A percentile compares a stretch with the other conserved stretches of the same genome.
phyloP scores from a whole-genome alignment of 2,888 invertebrate species.

The Sceliomorpha sp. region DNA sequence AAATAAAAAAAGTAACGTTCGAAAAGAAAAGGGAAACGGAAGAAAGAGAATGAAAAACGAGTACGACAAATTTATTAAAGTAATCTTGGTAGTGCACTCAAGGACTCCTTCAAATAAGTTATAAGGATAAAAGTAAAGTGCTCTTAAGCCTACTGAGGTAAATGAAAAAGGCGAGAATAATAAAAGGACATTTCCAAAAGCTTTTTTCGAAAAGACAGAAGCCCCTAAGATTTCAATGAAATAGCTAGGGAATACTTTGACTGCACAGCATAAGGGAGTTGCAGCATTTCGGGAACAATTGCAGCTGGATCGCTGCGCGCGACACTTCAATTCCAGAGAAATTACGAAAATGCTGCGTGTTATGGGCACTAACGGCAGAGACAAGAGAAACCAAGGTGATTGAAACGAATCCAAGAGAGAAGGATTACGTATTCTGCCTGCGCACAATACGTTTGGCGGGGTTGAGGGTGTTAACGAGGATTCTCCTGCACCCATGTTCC shows the following conservation, averaged over 20 bases:
- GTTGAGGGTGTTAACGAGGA: slow-evolving; percentile 69
- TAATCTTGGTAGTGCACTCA: neutral
- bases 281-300: slow-evolving; percentile 61
- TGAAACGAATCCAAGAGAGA: slow-evolving; percentile 24
- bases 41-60: too few relatives aligned
- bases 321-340: slow-evolving; percentile 63
- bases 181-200: slow-evolving; percentile 5
- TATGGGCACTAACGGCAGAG: slow-evolving; percentile 18
- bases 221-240: neutral
- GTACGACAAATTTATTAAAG: too few relatives aligned
- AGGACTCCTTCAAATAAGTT: too few relatives aligned
- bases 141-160: too few relatives aligned
- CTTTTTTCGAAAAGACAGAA: slow-evolving; percentile 1
- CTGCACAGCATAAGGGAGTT: slow-evolving; percentile 33
- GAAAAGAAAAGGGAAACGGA: too few relatives aligned
- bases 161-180: neutral
- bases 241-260: slow-evolving; percentile 4
- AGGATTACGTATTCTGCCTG: slow-evolving; percentile 56
- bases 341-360: slow-evolving; percentile 54
- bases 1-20: too few relatives aligned
- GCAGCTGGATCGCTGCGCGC: slow-evolving; percentile 50
- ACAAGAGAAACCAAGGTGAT: slow-evolving; percentile 3
- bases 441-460: slow-evolving; percentile 63
- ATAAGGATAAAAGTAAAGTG: too few relatives aligned
- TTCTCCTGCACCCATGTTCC: slow-evolving; percentile 61